Conservation (phyloP, 2,888 invertebrate genomes). For the Mamestra brassicae region DNA sequence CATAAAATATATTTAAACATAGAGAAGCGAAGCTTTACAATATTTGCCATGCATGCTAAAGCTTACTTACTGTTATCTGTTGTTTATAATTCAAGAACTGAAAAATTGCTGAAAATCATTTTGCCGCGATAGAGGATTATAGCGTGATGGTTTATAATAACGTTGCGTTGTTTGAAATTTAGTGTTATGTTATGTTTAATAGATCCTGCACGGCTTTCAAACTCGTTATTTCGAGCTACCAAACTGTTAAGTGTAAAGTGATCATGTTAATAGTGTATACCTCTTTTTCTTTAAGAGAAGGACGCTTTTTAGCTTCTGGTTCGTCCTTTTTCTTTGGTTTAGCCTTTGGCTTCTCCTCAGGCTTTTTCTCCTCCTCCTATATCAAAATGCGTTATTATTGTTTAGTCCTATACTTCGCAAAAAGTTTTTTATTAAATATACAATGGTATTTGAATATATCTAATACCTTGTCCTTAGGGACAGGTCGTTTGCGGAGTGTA, state of each 20-base stretch:
- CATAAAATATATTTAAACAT: constrained; percentile 56
- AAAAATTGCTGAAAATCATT: constrained; percentile 50
- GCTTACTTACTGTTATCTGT: constrained; percentile 61
- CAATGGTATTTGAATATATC: background rate
- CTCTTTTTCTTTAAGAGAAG: constrained; percentile 88
- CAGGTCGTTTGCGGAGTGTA: constrained; percentile 84
- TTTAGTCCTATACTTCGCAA: constrained; percentile 23
- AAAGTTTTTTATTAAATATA: background rate
- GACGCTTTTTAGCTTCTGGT: constrained; percentile 84
- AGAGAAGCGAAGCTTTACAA: constrained; percentile 75
- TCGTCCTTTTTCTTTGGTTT: constrained; percentile 85
- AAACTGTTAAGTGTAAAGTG: constrained; percentile 69
- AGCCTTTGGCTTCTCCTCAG: constrained; percentile 87
- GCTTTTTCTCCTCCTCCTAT: constrained; percentile 86
- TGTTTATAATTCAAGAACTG: constrained; percentile 47
- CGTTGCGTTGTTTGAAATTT: constrained; percentile 63
- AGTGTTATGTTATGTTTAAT: constrained; percentile 67
- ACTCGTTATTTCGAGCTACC: constrained; percentile 64
- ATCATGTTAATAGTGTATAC: constrained; percentile 73
- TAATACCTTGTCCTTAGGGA: constrained; percentile 86
- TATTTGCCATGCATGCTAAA: constrained; percentile 74
- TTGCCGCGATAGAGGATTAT: constrained; percentile 71
- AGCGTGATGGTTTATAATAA: constrained; percentile 56
- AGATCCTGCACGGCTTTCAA: constrained; percentile 55
- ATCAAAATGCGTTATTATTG: constrained; percentile 51